Base-by-base conservation (phyloP, 2,797 vertebrate genomes). In the Mus caroli region DNA sequence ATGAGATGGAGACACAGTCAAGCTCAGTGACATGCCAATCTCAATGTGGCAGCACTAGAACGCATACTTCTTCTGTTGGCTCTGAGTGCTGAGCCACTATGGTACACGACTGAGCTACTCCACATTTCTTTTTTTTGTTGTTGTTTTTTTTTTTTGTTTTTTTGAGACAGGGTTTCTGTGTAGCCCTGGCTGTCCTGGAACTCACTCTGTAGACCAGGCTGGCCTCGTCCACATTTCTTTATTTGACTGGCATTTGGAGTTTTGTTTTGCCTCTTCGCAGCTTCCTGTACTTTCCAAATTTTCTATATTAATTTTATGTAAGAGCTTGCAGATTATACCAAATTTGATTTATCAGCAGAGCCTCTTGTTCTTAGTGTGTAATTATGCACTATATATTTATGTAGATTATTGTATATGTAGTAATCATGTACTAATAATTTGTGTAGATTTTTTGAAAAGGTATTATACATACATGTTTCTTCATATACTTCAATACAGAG, bases 271-370 rank as follows among this genome's bases (percentile, higher is more conserved):
- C 19, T 86, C 67, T 87, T 90, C 37, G 58, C 26, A 56, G 52
- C 34, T 64, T 56, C 93, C 26, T 37, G 2, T 54, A 79, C 31
- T 88, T 92, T 80, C n/a, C n/a, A 76, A 84, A 69, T 84, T 76
- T 95, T 64, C 58, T 85, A 24, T 69, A 64, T 40, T 60, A 76
- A 34, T 77, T 71, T 94, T 86, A 90, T 50, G 58, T 90, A 86
- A 50, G 60, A 64, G 52, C 22, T 90, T 86, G 22, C 17, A 58
- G 3, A 94, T 52, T 86, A 26, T 40, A 86, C 37, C 50, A 64
- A 20, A 76, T 69, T 37, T 13, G n/a, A n/a, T 40, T 92, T 78
- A 83, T 87, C 13, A 83, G 60, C 31, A 77, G 52, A 77, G 52
- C 19, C 26, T 58, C 28, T 69, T 83, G 77, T 83, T 69, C 73